phyloP scores from a whole-genome alignment of 2,113 vertebrate genomes.

The Scomber colias region DNA sequence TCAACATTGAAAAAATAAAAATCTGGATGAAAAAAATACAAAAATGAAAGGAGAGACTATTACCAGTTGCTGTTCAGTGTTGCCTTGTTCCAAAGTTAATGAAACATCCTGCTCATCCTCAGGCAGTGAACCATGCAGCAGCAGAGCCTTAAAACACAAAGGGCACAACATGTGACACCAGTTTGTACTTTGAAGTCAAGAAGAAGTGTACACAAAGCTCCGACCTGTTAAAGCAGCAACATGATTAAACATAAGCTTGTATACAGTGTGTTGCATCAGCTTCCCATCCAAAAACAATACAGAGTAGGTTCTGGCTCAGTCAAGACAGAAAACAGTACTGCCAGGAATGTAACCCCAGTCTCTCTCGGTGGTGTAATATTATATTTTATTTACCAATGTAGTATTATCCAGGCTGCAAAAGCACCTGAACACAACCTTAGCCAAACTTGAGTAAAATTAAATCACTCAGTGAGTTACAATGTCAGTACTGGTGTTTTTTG shows the following conservation, averaged over 20 bases:
- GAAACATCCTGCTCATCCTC: constrained; percentile 93
- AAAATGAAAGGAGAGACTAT: constrained; percentile 23
- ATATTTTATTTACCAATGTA: too few relatives aligned
- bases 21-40: neutral
- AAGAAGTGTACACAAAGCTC: constrained; percentile 4
- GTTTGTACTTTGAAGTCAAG: constrained; percentile 28
- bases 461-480: neutral
- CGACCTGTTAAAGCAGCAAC: neutral
- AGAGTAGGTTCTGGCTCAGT: neutral
- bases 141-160: constrained; percentile 86
- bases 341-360: too few relatives aligned
- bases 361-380: too few relatives aligned
- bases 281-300: neutral
- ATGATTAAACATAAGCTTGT: neutral
- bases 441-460: neutral
- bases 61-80: constrained; percentile 94
- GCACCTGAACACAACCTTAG: too few relatives aligned
- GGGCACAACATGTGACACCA: constrained; percentile 32
- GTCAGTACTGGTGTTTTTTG: too few relatives aligned
- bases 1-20: neutral
- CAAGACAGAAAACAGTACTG: too few relatives aligned
- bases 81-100: constrained; percentile 87
- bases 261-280: neutral
- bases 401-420: too few relatives aligned
- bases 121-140: constrained; percentile 92